These are phyloP conservation scores for Cariama cristata DNA, from an alignment of 2,113 vertebrate species.

Conservation along the genomic window DNA sequence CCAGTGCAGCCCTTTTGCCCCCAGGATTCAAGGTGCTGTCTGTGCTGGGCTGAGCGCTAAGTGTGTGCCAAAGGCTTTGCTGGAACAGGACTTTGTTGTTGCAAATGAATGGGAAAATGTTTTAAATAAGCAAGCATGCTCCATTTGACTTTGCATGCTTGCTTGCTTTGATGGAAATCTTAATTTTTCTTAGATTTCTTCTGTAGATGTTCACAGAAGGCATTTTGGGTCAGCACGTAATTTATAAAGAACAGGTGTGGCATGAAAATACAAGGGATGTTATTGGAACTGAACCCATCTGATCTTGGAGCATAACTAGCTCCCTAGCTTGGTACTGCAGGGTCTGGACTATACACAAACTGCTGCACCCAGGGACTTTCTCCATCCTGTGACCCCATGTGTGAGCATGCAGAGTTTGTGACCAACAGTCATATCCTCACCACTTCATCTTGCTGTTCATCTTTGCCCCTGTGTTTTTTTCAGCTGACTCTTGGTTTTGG, in stretches of 20 bases:
- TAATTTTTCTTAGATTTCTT: neutral
- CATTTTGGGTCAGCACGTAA: accelerated
- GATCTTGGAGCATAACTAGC: neutral
- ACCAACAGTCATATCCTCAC: neutral
- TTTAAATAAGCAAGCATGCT: neutral
- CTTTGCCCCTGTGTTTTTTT: neutral
- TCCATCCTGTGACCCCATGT: neutral
- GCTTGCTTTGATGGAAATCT: neutral
- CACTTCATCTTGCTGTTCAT: accelerated
- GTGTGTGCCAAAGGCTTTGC: neutral
- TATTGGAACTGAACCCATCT: neutral
- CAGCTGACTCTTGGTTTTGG: neutral
- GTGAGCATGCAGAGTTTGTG: accelerated
- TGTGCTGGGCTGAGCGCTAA: accelerated
- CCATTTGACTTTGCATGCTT: neutral
- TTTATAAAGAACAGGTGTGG: neutral
- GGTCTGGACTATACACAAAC: neutral
- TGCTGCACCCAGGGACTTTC: neutral
- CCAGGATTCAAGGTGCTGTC: accelerated
- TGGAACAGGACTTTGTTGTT: neutral
- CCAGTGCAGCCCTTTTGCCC: neutral
- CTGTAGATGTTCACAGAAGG: neutral
- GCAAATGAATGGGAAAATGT: neutral
- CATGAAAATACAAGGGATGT: neutral
- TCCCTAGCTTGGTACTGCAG: neutral